Evolutionary conservation across 2,888 invertebrate species (phyloP).

Genomic region (Eupithecia vulgata): DNA sequence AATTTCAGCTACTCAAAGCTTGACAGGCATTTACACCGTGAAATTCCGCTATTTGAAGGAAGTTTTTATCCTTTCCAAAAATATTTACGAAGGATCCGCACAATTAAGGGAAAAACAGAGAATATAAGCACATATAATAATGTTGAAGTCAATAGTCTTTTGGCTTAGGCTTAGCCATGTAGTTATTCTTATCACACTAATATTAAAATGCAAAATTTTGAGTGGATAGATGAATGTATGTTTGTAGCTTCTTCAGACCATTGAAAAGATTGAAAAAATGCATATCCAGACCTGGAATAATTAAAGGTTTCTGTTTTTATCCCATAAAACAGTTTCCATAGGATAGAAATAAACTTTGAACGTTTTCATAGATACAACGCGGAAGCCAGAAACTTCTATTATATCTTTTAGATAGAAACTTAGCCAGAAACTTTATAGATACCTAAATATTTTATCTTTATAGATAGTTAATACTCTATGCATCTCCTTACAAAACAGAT

Average conservation of each 20-base stretch:
- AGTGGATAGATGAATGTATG: neutral
- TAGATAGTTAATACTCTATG: no score
- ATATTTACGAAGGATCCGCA: neutral
- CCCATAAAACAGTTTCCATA: neutral
- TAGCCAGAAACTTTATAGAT: no score
- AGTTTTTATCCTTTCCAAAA: neutral
- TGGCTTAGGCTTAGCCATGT: neutral
- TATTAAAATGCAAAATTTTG: neutral
- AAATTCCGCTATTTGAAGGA: neutral
- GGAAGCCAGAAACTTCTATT: neutral
- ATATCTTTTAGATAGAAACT: no score
- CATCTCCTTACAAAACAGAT: no score
- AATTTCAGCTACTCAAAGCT: conserved; percentile 3
- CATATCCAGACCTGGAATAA: neutral
- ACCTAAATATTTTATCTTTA: no score
- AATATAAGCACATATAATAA: no score
- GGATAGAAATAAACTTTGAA: neutral
- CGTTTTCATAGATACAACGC: neutral
- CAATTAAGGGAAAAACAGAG: neutral
- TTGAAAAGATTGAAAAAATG: no score
- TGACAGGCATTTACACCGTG: neutral
- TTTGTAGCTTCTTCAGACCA: no score
- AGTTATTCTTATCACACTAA: no score
- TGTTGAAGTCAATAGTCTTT: neutral
- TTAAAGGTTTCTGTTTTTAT: neutral